Percentiles rank a stretch among this genome's conserved stretches.
Evolutionary conservation across 53 echinoderm and acorn worm genomes (phyloP).

Genomic region (Echinarachnius parma): DNA sequence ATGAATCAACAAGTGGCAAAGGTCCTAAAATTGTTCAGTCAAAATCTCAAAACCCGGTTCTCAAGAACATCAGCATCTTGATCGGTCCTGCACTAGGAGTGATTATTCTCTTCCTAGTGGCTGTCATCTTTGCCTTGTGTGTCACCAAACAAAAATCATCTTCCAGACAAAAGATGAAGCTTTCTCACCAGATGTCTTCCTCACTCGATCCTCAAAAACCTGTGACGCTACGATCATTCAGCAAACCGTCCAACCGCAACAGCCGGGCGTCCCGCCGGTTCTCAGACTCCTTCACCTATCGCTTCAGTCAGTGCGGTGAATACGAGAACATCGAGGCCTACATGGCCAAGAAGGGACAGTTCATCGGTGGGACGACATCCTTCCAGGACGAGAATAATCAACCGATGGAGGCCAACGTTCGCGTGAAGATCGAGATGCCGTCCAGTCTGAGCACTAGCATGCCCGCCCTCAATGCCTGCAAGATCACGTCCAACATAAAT

Average conservation of each 20-base stretch:
- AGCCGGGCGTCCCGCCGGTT: slow-evolving; percentile 55
- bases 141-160: slow-evolving; percentile 48
- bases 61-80: slow-evolving; percentile 71
- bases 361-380: slow-evolving; percentile 62
- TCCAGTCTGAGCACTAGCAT: slow-evolving; percentile 63
- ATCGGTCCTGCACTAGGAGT: slow-evolving; percentile 76
- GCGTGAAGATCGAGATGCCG: slow-evolving; percentile 77
- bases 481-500: slow-evolving; percentile 44
- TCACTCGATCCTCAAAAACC: slow-evolving; percentile 44
- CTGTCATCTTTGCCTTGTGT: slow-evolving; percentile 56
- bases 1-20: background rate
- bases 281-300: slow-evolving; percentile 71
- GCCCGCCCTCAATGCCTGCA: slow-evolving; percentile 65
- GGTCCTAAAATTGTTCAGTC: background rate
- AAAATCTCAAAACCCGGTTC: background rate
- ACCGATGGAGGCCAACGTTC: slow-evolving; percentile 74
- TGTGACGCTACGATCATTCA: slow-evolving; percentile 53
- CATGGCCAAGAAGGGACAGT: slow-evolving; percentile 62
- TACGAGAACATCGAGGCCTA: slow-evolving; percentile 79
- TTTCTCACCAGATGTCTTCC: background rate
- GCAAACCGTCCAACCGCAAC: slow-evolving; percentile 57
- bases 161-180: slow-evolving; percentile 22
- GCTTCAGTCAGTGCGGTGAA: slow-evolving; percentile 58
- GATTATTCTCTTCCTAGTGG: slow-evolving; percentile 63
- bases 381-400: slow-evolving; percentile 62